phyloP scores from a whole-genome alignment of 1,140 invertebrate genomes.

The Radopholus similis region DNA sequence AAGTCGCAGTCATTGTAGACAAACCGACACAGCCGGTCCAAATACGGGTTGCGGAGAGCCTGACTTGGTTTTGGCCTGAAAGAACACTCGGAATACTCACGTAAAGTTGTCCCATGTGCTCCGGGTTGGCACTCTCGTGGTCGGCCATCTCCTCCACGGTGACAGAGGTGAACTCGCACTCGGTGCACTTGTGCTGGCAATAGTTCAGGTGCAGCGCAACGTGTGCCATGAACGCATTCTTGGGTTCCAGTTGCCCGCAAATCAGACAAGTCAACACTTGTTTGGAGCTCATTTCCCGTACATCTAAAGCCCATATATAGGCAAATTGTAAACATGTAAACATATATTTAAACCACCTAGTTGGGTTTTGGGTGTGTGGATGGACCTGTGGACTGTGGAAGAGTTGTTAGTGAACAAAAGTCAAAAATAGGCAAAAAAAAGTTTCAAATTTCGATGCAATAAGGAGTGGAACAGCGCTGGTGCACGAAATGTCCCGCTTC shows the following conservation, averaged over 20 bases:
- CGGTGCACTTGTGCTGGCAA: slow-evolving; percentile 10
- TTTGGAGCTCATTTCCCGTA: background rate
- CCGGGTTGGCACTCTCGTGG: slow-evolving; percentile 10
- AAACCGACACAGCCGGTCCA: slow-evolving; percentile 18
- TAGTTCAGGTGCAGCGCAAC: slow-evolving; percentile 15
- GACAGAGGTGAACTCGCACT: slow-evolving; percentile 12
- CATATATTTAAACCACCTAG: background rate
- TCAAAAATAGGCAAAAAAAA: too few species aligned
- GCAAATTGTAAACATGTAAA: too few species aligned
- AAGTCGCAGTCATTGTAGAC: slow-evolving; percentile 18
- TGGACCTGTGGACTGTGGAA: background rate
- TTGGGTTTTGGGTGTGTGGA: background rate
- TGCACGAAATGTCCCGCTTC: too few species aligned
- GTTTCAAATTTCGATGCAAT: too few species aligned
- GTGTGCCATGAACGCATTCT: slow-evolving; percentile 6
- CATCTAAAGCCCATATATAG: background rate
- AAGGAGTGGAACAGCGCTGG: too few species aligned
- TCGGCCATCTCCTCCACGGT: slow-evolving; percentile 13
- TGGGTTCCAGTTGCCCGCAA: slow-evolving; percentile 3
- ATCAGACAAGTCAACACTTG: slow-evolving; percentile 11
- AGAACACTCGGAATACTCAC: background rate
- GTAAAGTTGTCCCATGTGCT: slow-evolving; percentile 6
- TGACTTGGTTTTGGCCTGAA: background rate
- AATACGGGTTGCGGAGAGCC: slow-evolving; percentile 4
- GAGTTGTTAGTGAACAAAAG: background rate